Evolutionary conservation across 1,140 invertebrate genomes (phyloP).

Genomic region (Nebria ingens): DNA sequence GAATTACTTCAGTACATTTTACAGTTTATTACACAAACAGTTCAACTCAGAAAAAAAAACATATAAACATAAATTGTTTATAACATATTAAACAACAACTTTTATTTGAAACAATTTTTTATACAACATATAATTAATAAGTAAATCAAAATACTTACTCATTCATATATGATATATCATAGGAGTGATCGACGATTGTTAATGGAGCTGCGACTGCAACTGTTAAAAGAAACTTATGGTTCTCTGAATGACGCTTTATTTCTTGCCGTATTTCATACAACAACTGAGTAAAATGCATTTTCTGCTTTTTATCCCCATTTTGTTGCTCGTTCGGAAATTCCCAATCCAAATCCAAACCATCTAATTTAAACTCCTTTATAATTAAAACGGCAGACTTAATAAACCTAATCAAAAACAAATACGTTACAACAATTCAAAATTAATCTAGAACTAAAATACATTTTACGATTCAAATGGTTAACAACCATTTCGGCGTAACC

Average conservation of each 20-base stretch:
- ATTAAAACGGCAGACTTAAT: conserved; percentile 52
- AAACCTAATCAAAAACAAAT: conserved; percentile 41
- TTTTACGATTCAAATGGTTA: conserved; percentile 53
- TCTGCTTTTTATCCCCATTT: conserved; percentile 39
- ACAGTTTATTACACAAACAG: too few species aligned
- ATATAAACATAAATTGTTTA: too few species aligned
- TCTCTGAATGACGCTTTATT: conserved; percentile 42
- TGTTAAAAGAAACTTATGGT: conserved; percentile 49
- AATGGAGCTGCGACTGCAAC: conserved; percentile 66
- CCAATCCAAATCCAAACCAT: conserved; percentile 81
- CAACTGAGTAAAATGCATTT: conserved; percentile 60
- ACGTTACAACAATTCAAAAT: conserved; percentile 9
- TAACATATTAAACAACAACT: too few species aligned
- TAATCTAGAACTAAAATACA: conserved; percentile 23
- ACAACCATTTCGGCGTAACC: conserved; percentile 61
- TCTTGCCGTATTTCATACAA: conserved; percentile 56
- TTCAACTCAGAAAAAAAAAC: too few species aligned
- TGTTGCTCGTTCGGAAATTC: conserved; percentile 64
- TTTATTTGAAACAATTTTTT: too few species aligned
- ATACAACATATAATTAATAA: conserved; percentile 13
- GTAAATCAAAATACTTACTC: conserved; percentile 43
- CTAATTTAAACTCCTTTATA: conserved; percentile 51
- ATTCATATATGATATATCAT: conserved; percentile 65
- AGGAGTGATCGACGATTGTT: conserved; percentile 60
- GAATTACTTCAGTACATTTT: too few species aligned